phyloP scores from a whole-genome alignment of 2,797 vertebrate genomes.

The Ptychadena robeensis region DNA sequence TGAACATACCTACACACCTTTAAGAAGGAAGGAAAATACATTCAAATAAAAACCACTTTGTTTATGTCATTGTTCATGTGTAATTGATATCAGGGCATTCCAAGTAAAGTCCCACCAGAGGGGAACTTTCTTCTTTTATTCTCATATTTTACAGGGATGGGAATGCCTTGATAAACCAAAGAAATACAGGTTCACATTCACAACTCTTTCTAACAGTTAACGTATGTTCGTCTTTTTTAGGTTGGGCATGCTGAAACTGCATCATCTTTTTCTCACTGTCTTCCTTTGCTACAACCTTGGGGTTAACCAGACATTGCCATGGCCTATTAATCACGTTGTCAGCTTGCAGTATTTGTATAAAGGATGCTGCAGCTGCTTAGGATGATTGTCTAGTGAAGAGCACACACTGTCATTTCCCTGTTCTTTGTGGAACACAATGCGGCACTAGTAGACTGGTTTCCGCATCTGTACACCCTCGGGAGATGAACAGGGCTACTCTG shows the following conservation, averaged over 20 bases:
- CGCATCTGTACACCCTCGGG: not conserved
- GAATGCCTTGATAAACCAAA: too few species aligned
- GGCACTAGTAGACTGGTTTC: not conserved
- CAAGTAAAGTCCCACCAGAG: too few species aligned
- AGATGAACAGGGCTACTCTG: not conserved
- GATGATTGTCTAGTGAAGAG: conserved; percentile 3
- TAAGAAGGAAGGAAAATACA: too few species aligned
- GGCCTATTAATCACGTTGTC: conserved; percentile 53
- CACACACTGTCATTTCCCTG: not conserved
- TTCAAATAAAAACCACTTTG: too few species aligned
- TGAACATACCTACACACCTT: too few species aligned
- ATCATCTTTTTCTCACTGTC: conserved; percentile 11
- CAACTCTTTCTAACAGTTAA: too few species aligned
- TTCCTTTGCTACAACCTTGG: conserved; percentile 26
- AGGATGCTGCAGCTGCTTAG: conserved; percentile 44
- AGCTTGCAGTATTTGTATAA: conserved; percentile 15
- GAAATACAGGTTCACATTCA: too few species aligned
- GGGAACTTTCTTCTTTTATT: too few species aligned
- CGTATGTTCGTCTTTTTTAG: not conserved
- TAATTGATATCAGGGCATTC: too few species aligned
- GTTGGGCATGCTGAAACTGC: conserved; percentile 22
- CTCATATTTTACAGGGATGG: too few species aligned
- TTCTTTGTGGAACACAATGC: not conserved
- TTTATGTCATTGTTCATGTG: too few species aligned
- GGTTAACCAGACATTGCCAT: conserved; percentile 29